Conservation (phyloP, 2,113 vertebrate species). For the Heloderma charlesbogerti region DNA sequence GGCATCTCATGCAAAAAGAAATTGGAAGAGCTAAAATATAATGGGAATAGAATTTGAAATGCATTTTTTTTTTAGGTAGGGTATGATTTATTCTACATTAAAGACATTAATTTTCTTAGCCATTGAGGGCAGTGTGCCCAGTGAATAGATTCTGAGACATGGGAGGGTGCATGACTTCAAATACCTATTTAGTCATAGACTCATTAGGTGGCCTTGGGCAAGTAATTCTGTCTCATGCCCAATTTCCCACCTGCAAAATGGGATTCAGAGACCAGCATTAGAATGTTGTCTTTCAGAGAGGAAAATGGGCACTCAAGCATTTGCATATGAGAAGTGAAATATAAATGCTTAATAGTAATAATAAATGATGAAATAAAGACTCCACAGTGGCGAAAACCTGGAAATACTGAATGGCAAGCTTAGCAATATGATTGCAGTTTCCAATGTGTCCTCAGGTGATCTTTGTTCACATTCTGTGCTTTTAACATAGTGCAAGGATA, state of each 20-base stretch:
- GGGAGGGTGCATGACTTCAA: conserved; percentile 3
- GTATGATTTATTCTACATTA: conserved; percentile 42
- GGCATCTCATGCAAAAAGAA: neutral
- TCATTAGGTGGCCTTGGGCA: neutral
- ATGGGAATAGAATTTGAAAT: neutral
- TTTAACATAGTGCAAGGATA: conserved; percentile 12
- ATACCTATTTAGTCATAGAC: conserved; percentile 9
- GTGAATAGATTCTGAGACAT: neutral
- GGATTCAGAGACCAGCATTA: neutral
- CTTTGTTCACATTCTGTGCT: conserved; percentile 35
- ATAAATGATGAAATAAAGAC: conserved; percentile 42
- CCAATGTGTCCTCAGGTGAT: neutral
- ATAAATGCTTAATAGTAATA: neutral
- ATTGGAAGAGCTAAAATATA: neutral
- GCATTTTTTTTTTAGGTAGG: neutral
- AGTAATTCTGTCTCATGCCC: neutral
- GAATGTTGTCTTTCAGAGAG: neutral
- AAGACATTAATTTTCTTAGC: conserved; percentile 43
- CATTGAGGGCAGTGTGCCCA: neutral
- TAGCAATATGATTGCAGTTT: neutral
- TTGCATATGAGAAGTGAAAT: neutral
- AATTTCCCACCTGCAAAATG: neutral
- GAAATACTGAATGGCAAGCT: conserved; percentile 12
- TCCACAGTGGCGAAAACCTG: conserved; percentile 10
- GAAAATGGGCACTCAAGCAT: neutral